These are phyloP conservation scores for Tachycineta bicolor DNA, from an alignment of 2,113 vertebrate genomes.

Conservation along the genomic window DNA sequence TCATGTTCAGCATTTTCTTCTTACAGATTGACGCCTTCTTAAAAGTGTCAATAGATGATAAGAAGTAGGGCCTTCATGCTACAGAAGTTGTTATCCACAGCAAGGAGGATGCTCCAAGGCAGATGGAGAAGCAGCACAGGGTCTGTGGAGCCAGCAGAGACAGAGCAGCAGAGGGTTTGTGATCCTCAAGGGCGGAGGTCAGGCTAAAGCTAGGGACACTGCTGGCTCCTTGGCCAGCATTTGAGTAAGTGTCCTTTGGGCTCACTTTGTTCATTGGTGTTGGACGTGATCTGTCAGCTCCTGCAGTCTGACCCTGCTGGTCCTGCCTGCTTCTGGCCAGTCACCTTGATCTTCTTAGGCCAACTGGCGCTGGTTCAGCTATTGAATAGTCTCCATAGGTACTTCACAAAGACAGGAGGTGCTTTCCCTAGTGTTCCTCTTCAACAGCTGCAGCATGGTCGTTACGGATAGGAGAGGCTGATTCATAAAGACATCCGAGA, in stretches of 20 bases:
- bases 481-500: accelerated
- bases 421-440: background rate
- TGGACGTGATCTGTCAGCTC: background rate
- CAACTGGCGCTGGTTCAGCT: background rate
- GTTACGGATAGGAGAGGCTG: background rate
- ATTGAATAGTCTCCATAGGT: background rate
- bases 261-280: accelerated
- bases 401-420: background rate
- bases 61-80: background rate
- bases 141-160: background rate
- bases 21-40: background rate
- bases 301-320: background rate
- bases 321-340: background rate
- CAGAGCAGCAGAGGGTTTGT: background rate
- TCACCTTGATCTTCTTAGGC: background rate
- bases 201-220: background rate
- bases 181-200: background rate
- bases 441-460: background rate
- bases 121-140: background rate
- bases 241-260: background rate
- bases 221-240: background rate
- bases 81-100: background rate
- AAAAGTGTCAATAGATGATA: background rate
- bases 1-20: background rate
- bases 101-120: background rate